phyloP scores from a whole-genome alignment of 2,888 invertebrate species.

The Diogma glabrata region DNA sequence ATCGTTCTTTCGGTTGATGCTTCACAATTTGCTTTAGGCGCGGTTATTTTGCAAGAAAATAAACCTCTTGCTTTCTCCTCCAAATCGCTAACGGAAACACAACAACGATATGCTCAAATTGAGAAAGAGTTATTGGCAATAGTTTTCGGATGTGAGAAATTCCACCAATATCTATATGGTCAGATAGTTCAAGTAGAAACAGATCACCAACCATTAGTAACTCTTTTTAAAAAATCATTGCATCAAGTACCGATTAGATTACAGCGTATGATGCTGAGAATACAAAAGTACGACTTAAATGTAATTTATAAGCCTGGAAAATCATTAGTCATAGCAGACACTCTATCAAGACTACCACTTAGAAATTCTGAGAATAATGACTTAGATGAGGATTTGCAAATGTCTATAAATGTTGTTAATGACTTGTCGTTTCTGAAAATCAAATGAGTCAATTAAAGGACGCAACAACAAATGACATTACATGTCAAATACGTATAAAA shows the following conservation, averaged over 20 bases:
- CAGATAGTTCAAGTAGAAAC: neutral
- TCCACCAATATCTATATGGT: too few species aligned
- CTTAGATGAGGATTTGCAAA: too few species aligned
- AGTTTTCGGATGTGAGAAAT: too few species aligned
- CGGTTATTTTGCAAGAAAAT: too few species aligned
- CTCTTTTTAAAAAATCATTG: neutral
- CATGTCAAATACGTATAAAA: neutral
- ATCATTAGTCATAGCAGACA: neutral
- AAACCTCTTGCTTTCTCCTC: neutral
- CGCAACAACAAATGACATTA: neutral
- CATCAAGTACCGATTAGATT: too few species aligned
- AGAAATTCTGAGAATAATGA: neutral
- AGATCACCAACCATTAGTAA: neutral
- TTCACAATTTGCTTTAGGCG: too few species aligned
- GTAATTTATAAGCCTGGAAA: neutral
- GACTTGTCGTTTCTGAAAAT: neutral
- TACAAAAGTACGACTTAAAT: too few species aligned
- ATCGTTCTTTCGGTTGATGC: neutral
- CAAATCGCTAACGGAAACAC: neutral
- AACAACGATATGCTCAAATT: neutral
- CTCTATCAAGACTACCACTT: neutral
- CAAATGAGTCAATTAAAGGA: neutral
- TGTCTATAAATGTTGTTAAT: too few species aligned
- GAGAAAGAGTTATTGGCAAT: too few species aligned
- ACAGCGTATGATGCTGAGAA: neutral